Evolutionary conservation across 1,140 invertebrate genomes (phyloP).

Genomic region (Eriocheir sinensis): DNA sequence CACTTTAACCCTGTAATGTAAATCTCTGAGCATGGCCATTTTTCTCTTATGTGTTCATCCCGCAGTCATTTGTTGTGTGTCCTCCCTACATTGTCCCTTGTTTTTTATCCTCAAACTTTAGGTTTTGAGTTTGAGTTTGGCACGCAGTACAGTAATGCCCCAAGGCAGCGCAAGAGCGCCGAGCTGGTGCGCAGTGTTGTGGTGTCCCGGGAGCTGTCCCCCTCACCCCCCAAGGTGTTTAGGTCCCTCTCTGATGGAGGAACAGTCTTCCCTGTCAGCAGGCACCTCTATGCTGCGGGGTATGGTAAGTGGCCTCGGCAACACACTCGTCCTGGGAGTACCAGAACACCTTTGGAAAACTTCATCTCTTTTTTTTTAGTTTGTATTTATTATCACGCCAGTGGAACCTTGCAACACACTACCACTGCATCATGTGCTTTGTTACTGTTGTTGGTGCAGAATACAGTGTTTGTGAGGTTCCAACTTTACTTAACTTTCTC

Average conservation of each 20-base stretch:
- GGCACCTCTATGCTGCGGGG: conserved; percentile 61
- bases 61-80: conserved; percentile 21
- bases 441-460: too few species aligned
- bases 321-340: too few species aligned
- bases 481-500: too few species aligned
- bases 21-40: not conserved
- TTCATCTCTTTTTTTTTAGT: too few species aligned
- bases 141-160: conserved; percentile 69
- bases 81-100: conserved; percentile 44
- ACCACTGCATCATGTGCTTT: too few species aligned
- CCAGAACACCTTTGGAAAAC: too few species aligned
- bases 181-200: conserved; percentile 60
- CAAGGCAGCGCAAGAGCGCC: conserved; percentile 73
- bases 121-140: conserved; percentile 76
- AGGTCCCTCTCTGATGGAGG: conserved; percentile 74
- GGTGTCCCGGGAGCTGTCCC: conserved; percentile 58
- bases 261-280: conserved; percentile 71
- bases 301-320: conserved; percentile 67
- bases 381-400: too few species aligned
- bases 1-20: not conserved
- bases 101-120: conserved; percentile 59
- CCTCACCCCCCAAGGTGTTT: conserved; percentile 74
- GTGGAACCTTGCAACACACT: too few species aligned
- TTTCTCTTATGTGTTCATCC: too few species aligned
- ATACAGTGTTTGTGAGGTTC: not conserved